Evolutionary conservation across 2,113 vertebrate species (phyloP).

Genomic region (Xenotilapia leptura): DNA sequence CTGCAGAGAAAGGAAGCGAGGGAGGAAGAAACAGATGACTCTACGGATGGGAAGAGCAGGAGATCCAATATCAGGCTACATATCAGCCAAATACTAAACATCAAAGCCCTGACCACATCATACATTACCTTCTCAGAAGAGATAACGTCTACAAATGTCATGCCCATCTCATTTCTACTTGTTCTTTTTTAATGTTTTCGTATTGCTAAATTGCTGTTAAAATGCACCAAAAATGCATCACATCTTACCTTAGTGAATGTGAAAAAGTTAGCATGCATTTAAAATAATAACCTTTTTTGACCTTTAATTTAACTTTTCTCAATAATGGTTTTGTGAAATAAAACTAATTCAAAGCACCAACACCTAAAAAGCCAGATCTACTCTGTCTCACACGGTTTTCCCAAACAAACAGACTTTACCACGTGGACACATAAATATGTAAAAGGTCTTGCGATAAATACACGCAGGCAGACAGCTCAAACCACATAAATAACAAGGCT

Average conservation of each 20-base stretch:
- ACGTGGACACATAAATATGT: background rate
- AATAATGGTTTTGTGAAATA: background rate
- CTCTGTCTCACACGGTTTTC: background rate
- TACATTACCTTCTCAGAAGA: slow-evolving; percentile 1
- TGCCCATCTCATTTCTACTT: background rate
- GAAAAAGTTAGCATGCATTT: background rate
- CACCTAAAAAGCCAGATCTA: background rate
- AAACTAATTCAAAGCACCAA: background rate
- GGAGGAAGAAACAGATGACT: slow-evolving; percentile 29
- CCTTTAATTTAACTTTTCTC: background rate
- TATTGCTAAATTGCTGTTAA: background rate
- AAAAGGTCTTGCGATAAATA: background rate
- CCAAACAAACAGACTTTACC: background rate
- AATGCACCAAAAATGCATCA: background rate
- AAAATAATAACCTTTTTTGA: background rate
- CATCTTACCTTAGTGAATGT: background rate
- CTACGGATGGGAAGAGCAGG: slow-evolving; percentile 12
- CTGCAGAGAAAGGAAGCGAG: slow-evolving; percentile 23
- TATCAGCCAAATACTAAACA: slow-evolving; percentile 33
- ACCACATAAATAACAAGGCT: background rate
- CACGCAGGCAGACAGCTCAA: background rate
- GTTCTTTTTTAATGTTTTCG: background rate
- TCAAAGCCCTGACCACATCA: slow-evolving; percentile 40
- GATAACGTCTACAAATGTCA: background rate
- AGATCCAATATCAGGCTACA: slow-evolving; percentile 40